Conservation (phyloP, 2,797 vertebrate genomes). For the Taenioides sp. region DNA sequence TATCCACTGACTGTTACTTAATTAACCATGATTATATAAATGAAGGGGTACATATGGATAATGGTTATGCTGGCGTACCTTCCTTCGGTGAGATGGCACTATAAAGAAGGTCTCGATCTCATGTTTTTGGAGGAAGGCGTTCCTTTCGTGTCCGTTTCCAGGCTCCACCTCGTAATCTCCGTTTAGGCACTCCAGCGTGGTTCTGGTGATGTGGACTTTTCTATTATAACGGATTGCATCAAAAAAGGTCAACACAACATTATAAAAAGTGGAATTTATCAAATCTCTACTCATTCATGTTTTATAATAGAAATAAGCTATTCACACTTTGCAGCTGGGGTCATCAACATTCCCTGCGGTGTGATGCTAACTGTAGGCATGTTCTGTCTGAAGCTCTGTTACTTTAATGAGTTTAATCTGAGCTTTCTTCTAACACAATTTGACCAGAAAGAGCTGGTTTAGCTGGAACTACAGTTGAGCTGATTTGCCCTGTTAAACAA, state of each 20-base stretch:
- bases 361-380: too few relatives aligned
- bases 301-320: too few relatives aligned
- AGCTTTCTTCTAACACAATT: too few relatives aligned
- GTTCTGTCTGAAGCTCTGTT: too few relatives aligned
- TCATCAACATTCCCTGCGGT: too few relatives aligned
- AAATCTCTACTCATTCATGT: background rate
- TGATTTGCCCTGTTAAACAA: too few relatives aligned
- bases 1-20: background rate
- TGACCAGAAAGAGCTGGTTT: too few relatives aligned
- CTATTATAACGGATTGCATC: slow-evolving; percentile 37
- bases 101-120: slow-evolving; percentile 97
- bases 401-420: too few relatives aligned
- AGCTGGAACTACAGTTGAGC: too few relatives aligned
- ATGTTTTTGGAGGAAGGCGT: slow-evolving; percentile 92
- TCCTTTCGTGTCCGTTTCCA: slow-evolving; percentile 91
- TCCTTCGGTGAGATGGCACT: slow-evolving; percentile 94
- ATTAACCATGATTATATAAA: background rate
- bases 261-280: background rate
- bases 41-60: background rate
- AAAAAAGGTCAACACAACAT: background rate
- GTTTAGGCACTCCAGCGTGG: slow-evolving; percentile 94
- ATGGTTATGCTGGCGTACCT: slow-evolving; percentile 72
- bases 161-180: slow-evolving; percentile 98
- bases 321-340: too few relatives aligned
- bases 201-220: slow-evolving; percentile 96